Conservation (phyloP, 2,888 invertebrate genomes). For the Halictus ligatus region DNA sequence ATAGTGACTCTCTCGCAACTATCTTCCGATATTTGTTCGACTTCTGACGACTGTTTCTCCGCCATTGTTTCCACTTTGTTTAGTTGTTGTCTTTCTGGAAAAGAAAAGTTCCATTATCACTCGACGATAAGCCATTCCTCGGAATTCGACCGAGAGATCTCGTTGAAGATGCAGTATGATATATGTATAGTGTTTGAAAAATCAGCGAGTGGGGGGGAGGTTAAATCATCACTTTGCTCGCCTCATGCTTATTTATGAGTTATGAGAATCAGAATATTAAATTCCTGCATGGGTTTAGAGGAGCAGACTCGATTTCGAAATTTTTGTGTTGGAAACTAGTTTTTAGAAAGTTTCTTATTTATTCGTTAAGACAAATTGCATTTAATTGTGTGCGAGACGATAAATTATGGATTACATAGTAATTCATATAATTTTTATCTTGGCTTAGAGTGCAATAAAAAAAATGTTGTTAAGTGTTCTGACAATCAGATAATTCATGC, state of each 20-base stretch:
- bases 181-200: not conserved
- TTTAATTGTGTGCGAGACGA: too few relatives aligned
- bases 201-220: not conserved
- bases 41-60: not conserved
- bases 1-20: fast-evolving
- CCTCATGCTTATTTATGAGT: not conserved
- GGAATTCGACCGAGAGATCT: not conserved
- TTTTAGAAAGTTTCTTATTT: not conserved
- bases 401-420: not conserved
- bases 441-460: not conserved
- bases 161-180: not conserved
- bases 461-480: not conserved
- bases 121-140: not conserved
- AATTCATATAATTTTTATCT: not conserved
- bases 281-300: not conserved
- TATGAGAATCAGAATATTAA: not conserved
- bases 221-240: not conserved
- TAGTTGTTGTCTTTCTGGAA: not conserved
- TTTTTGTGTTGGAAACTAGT: not conserved
- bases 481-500: not conserved
- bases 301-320: not conserved
- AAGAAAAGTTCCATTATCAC: not conserved
- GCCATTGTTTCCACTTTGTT: not conserved
- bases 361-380: too few relatives aligned
- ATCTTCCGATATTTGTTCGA: not conserved